These are phyloP conservation scores for Heterotilapia buettikoferi DNA, from an alignment of 2,113 vertebrate genomes.

Conservation along the genomic window DNA sequence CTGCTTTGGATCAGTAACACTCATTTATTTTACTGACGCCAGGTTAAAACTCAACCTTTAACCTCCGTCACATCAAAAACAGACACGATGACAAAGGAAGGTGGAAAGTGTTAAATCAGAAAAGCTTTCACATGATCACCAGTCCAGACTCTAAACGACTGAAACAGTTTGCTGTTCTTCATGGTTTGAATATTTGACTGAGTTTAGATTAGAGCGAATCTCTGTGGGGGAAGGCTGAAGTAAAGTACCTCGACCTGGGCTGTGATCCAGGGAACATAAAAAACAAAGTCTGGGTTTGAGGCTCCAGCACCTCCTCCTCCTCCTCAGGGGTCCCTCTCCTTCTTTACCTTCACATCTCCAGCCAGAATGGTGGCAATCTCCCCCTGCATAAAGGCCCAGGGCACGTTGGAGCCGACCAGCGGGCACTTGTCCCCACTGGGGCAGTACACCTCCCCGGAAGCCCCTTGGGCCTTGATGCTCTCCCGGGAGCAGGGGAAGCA, in stretches of 20 bases:
- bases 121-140: neutral
- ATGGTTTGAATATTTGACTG: neutral
- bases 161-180: neutral
- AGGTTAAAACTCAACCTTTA: neutral
- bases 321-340: constrained; percentile 91
- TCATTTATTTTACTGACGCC: neutral
- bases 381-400: constrained; percentile 98
- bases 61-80: neutral
- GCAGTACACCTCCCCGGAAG: constrained; percentile 92
- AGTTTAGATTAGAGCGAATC: neutral
- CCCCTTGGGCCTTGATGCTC: constrained; percentile 95
- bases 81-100: neutral
- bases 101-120: neutral
- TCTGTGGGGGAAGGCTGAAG: neutral
- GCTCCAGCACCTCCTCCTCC: neutral
- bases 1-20: neutral
- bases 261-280: neutral
- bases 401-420: constrained; percentile 91
- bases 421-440: constrained; percentile 96
- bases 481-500: constrained; percentile 97
- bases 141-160: neutral
- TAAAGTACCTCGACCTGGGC: rapidly evolving
- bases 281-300: neutral
- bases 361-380: constrained; percentile 96
- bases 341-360: constrained; percentile 96